phyloP scores from a whole-genome alignment of 2,113 vertebrate species.

The Rana temporaria region DNA sequence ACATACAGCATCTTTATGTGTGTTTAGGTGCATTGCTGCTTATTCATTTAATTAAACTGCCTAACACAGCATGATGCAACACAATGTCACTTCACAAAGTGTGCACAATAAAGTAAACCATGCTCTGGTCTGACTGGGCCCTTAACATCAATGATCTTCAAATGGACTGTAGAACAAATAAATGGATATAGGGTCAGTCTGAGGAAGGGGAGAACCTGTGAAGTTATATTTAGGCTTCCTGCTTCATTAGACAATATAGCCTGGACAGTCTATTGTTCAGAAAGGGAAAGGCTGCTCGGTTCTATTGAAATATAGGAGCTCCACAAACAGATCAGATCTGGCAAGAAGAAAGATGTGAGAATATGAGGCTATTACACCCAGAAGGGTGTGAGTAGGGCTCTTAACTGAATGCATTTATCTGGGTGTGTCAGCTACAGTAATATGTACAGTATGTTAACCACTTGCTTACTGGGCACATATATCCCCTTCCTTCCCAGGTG shows the following conservation, averaged over 20 bases:
- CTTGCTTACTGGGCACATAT: too few relatives aligned
- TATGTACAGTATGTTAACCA: too few relatives aligned
- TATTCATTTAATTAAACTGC: too few relatives aligned
- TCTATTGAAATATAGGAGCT: constrained; percentile 30
- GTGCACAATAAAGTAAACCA: too few relatives aligned
- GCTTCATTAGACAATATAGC: constrained; percentile 29
- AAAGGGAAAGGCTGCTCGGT: constrained; percentile 13
- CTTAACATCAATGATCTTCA: too few relatives aligned
- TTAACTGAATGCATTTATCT: not conserved
- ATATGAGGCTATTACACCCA: constrained; percentile 23
- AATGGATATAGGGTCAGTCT: not conserved
- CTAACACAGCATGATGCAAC: too few relatives aligned
- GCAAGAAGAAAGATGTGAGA: constrained; percentile 1
- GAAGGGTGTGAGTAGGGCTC: not conserved
- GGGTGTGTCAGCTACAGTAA: not conserved
- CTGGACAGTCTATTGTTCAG: constrained; percentile 5
- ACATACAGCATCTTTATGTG: too few relatives aligned
- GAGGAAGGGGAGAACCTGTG: constrained; percentile 5
- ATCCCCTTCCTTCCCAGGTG: too few relatives aligned
- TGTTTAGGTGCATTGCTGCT: too few relatives aligned
- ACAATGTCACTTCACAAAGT: too few relatives aligned
- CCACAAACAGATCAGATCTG: constrained; percentile 28
- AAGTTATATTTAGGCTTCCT: constrained; percentile 40
- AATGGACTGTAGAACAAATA: too few relatives aligned
- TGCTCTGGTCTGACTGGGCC: too few relatives aligned